Evolutionary conservation across 2,888 invertebrate species (phyloP), one percentile per base, ranked within the genome.

Genomic region (Cheilosia variabilis): DNA sequence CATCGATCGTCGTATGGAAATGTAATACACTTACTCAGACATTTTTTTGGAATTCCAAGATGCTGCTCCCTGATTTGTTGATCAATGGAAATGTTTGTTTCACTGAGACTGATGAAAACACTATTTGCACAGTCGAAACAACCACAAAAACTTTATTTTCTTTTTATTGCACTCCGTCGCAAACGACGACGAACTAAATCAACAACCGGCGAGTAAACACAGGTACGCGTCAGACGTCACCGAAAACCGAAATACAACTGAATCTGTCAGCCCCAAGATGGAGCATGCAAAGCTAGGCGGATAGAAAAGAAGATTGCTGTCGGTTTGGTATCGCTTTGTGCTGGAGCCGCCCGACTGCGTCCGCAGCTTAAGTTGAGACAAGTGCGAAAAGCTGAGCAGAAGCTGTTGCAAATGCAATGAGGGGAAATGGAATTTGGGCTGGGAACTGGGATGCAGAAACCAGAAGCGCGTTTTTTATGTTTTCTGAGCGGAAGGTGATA

Each of bases 181-280:
- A n/a, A 60, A 41, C 22, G n/a, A 55, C 17, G 24, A 10, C 15
- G 17, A 73, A 60, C 9, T 19, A 58, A 19, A 10, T 5, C 17
- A 3, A 22, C 27, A 41, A 37, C 41, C 37, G 53, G 41, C 72
- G 10, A 66, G 2, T n/a, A 50, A 55, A 13, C 24, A 19, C 9
- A n/a, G n/a, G n/a, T n/a, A 47, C 37, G 52, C 72, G 72, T 73
- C 78, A 63, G 17, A 62, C 17, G 15, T 6, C 60, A 68, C 60
- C 82, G 72, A 68, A 47, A 62, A 62, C 66, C 66, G 31, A 62
- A 68, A 43, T 50, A 24, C 58, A 72, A 83, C 82, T 82, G 43
- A 63, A 53, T 47, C 22, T 65, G 47, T 24, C n/a, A 34, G 3
- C 22, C n/a, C 22, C 7, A 27, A 45, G 47, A 27, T 24, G 15